Base-by-base conservation (phyloP, 2,797 vertebrate genomes). In the Amniataba percoides region DNA sequence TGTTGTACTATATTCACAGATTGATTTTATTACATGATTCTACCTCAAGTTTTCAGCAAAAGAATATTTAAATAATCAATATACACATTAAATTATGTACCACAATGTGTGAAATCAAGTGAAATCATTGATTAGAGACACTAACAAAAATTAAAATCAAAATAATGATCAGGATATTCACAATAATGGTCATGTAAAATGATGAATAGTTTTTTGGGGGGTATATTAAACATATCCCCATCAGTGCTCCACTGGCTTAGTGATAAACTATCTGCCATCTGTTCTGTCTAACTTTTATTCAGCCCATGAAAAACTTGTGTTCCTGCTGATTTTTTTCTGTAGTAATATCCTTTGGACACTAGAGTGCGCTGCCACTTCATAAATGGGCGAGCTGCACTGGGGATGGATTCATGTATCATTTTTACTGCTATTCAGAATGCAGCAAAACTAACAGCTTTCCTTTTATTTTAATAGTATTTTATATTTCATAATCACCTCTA, bases 301-400 rank as follows among this genome's bases (percentile, higher is more conserved):
- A 23, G 10, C 42, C 42, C 15, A 13, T 56, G 19, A 39, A 7
- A 18, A 43, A 9, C 12, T 34, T 59, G 2, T 49, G 1, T 34
- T 2, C 9, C 1, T 2, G 7, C n/a, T 16, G 21, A 25, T 48
- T 6, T 8, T 52, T 45, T 25, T 19, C 12, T 81, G 88, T 74
- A 89, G 76, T 92, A 68, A 23, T 15, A 12, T 2, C 42, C 0
- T 46, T 55, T 78, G 61, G 25, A 42, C 92, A 83, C 81, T 85
- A 92, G 91, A 89, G 82, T 2, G 80, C 45, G 62, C 77, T 82
- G 68, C 10, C 10, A 16, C 46, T 58, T 74, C 51, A 78, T 53
- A 7, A 42, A 87, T 69, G 5, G 4, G 14, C 3, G 21, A 27
- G 11, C 58, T 21, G 18, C 25, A 18, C 5, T 7, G 2, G 5